Conservation (phyloP, 1,140 invertebrate genomes). For the Drosophila albomicans region DNA sequence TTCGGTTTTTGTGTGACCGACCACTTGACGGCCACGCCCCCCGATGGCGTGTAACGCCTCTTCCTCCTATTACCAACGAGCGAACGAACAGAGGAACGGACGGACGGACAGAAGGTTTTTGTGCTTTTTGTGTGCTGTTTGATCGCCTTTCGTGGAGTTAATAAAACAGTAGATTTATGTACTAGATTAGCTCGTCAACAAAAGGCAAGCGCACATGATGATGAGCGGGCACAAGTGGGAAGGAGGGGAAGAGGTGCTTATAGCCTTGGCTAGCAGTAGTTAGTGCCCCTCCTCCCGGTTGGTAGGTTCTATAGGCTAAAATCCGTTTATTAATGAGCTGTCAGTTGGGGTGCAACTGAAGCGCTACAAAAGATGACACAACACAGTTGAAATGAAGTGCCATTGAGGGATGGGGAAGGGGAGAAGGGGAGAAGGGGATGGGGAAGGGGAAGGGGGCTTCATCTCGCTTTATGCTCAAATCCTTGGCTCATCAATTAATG, state of each 20-base stretch:
- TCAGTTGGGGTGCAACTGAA: constrained; percentile 40
- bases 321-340: constrained; percentile 81
- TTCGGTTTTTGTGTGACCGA: constrained; percentile 24
- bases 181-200: constrained; percentile 77
- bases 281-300: background rate
- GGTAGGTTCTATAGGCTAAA: constrained; percentile 52
- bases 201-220: constrained; percentile 29
- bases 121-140: constrained; percentile 39
- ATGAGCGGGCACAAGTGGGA: too few relatives aligned
- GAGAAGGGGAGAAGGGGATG: background rate
- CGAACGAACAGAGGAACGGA: background rate
- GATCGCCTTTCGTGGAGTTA: constrained; percentile 64
- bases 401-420: constrained; percentile 6
- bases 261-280: constrained; percentile 16
- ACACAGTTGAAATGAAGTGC: constrained; percentile 29
- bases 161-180: constrained; percentile 79
- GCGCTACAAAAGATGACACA: constrained; percentile 47
- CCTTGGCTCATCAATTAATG: constrained; percentile 75
- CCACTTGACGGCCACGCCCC: constrained; percentile 27
- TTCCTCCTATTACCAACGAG: background rate
- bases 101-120: background rate
- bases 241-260: constrained; percentile 32
- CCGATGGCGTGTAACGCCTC: constrained; percentile 13
- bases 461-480: constrained; percentile 21
- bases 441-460: background rate